Percentiles rank a stretch among this genome's conserved stretches.
phyloP scores from a whole-genome alignment of 2,113 vertebrate genomes.

The Silurus meridionalis region DNA sequence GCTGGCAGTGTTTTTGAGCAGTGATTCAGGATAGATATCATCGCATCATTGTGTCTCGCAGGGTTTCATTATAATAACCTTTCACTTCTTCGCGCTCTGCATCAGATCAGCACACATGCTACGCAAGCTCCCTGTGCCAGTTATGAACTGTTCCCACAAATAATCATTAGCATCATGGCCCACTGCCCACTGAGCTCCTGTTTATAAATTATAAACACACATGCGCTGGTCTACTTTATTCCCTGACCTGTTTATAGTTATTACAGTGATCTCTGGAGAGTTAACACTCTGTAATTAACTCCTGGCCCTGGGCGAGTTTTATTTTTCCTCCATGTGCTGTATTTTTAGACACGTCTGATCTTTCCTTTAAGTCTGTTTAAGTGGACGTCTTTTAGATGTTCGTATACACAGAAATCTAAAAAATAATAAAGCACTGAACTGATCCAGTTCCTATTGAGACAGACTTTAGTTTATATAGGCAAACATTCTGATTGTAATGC shows the following conservation, averaged over 20 bases:
- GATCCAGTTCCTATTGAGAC: background rate
- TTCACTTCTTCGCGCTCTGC: background rate
- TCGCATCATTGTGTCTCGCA: background rate
- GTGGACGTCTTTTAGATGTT: background rate
- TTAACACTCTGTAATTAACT: constrained; percentile 25
- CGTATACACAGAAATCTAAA: background rate
- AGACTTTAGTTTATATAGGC: background rate
- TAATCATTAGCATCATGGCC: constrained; percentile 32
- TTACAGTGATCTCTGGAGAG: constrained; percentile 18
- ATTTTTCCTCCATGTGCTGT: background rate
- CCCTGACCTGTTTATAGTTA: constrained; percentile 11
- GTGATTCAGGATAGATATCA: background rate
- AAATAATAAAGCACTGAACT: background rate
- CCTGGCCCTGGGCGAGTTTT: background rate
- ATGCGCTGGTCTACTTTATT: constrained; percentile 22
- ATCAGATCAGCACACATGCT: background rate
- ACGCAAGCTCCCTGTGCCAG: background rate
- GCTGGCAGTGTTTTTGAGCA: background rate
- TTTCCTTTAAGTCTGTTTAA: background rate
- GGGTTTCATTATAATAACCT: background rate
- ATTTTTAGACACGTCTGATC: background rate
- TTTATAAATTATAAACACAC: constrained; percentile 37
- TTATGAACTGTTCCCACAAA: constrained; percentile 18
- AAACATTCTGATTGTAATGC: background rate
- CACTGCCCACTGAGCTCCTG: constrained; percentile 7